A percentile compares a stretch with the other conserved stretches of the same genome.
phyloP scores from a whole-genome alignment of 2,888 invertebrate genomes.

The Oxytorus armatus region DNA sequence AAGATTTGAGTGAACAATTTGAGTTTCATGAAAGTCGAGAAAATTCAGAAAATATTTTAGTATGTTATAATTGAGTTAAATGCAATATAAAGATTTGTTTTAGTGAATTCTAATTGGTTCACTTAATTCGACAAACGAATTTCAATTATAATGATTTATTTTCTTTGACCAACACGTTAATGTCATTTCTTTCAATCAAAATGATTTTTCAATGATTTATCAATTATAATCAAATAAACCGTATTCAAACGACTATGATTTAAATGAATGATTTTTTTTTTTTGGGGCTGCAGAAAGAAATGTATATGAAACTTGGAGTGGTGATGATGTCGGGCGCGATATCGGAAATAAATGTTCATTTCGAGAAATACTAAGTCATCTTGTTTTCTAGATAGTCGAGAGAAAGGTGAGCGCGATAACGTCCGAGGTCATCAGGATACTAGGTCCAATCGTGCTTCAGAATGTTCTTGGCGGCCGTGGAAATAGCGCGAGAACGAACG shows the following conservation, averaged over 20 bases:
- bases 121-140: background rate
- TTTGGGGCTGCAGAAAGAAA: no score
- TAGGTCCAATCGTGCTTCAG: constrained; percentile 90
- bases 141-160: background rate
- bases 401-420: constrained; percentile 91
- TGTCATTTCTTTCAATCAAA: background rate
- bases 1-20: no score
- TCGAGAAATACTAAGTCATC: constrained; percentile 69
- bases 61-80: no score
- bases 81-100: no score
- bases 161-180: no score
- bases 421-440: constrained; percentile 89
- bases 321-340: no score
- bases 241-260: background rate
- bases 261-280: no score
- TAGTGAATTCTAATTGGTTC: background rate
- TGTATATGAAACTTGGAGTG: no score
- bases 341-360: background rate
- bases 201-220: background rate
- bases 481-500: constrained; percentile 15
- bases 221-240: background rate
- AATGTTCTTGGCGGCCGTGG: constrained; percentile 86
- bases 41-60: no score
- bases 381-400: constrained; percentile 89
- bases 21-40: no score